Percentiles rank a stretch among this genome's conserved stretches.
Conservation (phyloP, 2,797 vertebrate genomes). For the Sternotherus odoratus region DNA sequence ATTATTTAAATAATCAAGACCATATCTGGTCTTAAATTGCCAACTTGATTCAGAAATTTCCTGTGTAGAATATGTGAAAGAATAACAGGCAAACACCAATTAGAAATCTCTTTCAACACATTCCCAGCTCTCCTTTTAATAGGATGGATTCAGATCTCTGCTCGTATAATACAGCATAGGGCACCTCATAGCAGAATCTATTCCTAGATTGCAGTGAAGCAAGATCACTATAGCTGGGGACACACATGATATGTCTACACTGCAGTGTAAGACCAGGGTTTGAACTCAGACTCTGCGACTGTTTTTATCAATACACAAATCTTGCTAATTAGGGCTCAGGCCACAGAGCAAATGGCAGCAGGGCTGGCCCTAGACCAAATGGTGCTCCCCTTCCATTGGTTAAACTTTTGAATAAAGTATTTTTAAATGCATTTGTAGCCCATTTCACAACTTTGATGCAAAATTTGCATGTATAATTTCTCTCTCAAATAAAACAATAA, state of each 20-base stretch:
- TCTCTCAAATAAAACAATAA: too few relatives aligned
- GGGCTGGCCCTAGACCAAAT: too few relatives aligned
- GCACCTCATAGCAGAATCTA: not conserved
- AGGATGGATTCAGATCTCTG: not conserved
- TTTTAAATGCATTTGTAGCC: too few relatives aligned
- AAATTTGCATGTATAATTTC: too few relatives aligned
- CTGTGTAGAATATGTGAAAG: not conserved
- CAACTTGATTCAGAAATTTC: conserved; percentile 50
- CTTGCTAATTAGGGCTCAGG: not conserved
- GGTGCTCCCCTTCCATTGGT: too few relatives aligned
- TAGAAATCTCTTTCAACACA: not conserved
- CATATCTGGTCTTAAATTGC: conserved; percentile 48
- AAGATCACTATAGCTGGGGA: not conserved
- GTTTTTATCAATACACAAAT: not conserved
- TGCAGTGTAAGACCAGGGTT: not conserved
- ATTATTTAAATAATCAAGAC: conserved; percentile 43
- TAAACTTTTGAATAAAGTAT: too few relatives aligned
- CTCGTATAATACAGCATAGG: fast-evolving
- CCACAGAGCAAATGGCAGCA: not conserved
- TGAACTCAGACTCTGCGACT: not conserved
- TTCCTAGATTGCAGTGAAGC: not conserved
- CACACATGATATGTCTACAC: not conserved
- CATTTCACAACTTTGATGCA: too few relatives aligned
- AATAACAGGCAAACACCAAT: conserved; percentile 18
- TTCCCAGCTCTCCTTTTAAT: not conserved